A percentile compares a stretch with the other conserved stretches of the same genome.
phyloP scores from a whole-genome alignment of 2,888 invertebrate species.

The Chorisops tibialis region DNA sequence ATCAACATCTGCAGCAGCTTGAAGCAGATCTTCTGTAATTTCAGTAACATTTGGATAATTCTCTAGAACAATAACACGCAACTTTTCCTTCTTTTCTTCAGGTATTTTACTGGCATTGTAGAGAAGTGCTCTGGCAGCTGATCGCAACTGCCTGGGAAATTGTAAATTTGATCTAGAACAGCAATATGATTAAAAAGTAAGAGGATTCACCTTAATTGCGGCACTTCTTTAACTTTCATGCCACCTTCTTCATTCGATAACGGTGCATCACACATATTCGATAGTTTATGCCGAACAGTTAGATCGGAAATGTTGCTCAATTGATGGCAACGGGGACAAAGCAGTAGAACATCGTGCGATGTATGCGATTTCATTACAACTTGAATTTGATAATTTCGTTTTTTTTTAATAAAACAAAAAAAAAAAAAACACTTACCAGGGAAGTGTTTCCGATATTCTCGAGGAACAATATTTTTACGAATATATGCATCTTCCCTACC shows the following conservation, averaged over 20 bases:
- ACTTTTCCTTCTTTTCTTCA: conserved; percentile 50
- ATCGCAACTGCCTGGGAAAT: conserved; percentile 53
- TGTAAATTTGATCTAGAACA: neutral
- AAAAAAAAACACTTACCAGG: conserved; percentile 59
- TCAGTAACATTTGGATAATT: conserved; percentile 53
- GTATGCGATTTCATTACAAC: conserved; percentile 74
- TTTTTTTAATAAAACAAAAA: neutral
- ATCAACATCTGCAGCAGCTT: conserved; percentile 54
- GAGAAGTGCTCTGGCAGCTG: conserved; percentile 60
- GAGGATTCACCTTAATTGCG: conserved; percentile 40
- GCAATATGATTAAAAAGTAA: neutral
- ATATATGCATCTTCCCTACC: conserved; percentile 65
- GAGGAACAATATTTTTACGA: conserved; percentile 76
- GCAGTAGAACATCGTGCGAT: conserved; percentile 73
- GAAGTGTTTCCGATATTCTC: conserved; percentile 75
- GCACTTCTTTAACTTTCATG: conserved; percentile 49
- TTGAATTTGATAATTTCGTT: conserved; percentile 43
- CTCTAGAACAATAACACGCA: conserved; percentile 55
- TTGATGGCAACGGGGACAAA: conserved; percentile 71
- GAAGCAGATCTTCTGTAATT: conserved; percentile 55
- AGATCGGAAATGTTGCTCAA: conserved; percentile 64
- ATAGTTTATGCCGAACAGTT: conserved; percentile 59
- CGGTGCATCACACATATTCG: conserved; percentile 63
- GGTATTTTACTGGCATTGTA: conserved; percentile 56
- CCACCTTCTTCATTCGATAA: conserved; percentile 48